These are phyloP conservation scores for Bellardia pandia DNA, from an alignment of 2,888 invertebrate genomes.

Conservation along the genomic window DNA sequence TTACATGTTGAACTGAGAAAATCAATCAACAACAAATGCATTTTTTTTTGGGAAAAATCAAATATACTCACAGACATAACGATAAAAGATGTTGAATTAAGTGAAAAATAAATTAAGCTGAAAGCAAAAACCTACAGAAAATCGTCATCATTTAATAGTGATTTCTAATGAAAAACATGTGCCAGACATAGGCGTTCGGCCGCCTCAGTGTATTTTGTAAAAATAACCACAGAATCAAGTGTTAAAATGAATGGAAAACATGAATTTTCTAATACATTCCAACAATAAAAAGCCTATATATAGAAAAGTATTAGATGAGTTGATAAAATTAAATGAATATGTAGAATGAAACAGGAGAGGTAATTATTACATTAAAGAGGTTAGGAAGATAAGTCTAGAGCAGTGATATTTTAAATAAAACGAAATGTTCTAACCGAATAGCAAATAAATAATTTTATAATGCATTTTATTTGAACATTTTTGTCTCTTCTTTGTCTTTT, in stretches of 20 bases:
- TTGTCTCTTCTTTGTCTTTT: no score
- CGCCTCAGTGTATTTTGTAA: not conserved
- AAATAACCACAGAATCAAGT: conserved; percentile 55
- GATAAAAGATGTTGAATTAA: conserved; percentile 46
- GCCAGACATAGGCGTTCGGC: not conserved
- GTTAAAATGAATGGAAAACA: conserved; percentile 49
- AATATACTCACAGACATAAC: conserved; percentile 4
- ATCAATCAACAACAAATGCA: conserved; percentile 58
- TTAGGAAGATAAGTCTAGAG: not conserved
- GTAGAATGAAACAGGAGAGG: not conserved
- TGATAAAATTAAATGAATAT: not conserved
- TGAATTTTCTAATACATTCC: conserved; percentile 12
- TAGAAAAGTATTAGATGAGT: conserved; percentile 28
- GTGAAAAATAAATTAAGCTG: conserved; percentile 40
- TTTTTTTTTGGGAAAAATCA: not conserved
- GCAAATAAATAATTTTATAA: no score
- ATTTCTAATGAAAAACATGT: conserved; percentile 57
- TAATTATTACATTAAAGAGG: not conserved
- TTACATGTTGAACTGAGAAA: conserved; percentile 45
- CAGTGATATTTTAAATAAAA: no score
- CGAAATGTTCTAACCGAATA: no score
- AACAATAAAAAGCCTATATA: conserved; percentile 49
- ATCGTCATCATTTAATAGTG: conserved; percentile 45
- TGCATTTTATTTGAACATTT: no score
- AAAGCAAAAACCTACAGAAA: conserved; percentile 24